Percentiles rank a stretch among this genome's conserved stretches.
These are phyloP conservation scores for Bos taurus DNA, from an alignment of 2,113 vertebrate species.

Conservation along the genomic window ARS-UCD2.0 NC_037335.1:87075501-87076000, in stretches of 20 bases:
- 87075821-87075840: background rate
- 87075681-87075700: background rate
- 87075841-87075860: background rate
- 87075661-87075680: background rate
- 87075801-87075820: background rate
- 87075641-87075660: background rate
- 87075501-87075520: background rate
- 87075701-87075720: background rate
- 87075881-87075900: background rate
- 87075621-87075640: background rate
- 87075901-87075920: background rate
- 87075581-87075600: background rate
- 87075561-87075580: background rate
- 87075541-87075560: background rate
- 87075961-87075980: background rate
- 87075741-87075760: background rate
- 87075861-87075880: background rate
- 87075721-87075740: background rate
- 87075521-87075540: background rate
- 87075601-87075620: too few species aligned
- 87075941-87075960: background rate
- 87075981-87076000: too few species aligned
- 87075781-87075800: background rate
- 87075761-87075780: background rate
- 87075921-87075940: too few species aligned